Conservation (phyloP, 1,140 invertebrate genomes). For the Holotrichia oblita region DNA sequence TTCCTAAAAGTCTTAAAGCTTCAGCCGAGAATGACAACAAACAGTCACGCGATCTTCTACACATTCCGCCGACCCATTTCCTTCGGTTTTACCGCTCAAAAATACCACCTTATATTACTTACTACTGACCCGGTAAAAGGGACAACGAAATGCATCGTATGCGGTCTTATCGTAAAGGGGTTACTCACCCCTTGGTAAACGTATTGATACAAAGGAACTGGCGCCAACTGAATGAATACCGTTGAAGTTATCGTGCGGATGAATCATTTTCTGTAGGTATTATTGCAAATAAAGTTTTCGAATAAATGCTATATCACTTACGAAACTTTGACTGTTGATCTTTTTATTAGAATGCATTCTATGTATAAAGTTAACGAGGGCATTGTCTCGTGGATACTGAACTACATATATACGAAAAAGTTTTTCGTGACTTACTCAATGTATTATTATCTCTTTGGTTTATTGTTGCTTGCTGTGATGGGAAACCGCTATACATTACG, state of each 20-base stretch:
- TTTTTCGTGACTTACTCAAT: no score
- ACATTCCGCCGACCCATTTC: background rate
- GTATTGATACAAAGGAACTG: background rate
- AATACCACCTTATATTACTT: background rate
- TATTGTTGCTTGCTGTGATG: no score
- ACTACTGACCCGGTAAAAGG: background rate
- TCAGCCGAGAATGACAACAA: background rate
- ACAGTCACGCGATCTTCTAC: background rate
- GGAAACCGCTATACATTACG: no score
- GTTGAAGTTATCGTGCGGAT: background rate
- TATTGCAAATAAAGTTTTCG: no score
- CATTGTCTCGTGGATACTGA: no score
- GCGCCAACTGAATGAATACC: background rate
- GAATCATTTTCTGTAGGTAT: background rate
- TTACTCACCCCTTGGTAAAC: background rate
- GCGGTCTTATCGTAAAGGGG: background rate
- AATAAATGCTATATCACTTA: no score
- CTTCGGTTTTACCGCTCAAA: background rate
- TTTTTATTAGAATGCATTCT: no score
- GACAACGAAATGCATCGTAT: slow-evolving; percentile 7
- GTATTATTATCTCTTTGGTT: no score
- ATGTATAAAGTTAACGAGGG: no score
- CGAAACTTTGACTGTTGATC: no score
- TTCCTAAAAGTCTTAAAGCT: background rate
- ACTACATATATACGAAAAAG: no score